Percentiles rank a stretch among this genome's conserved stretches.
These are phyloP conservation scores for Alcis repandata DNA, from an alignment of 2,888 invertebrate species.

Conservation along the genomic window DNA sequence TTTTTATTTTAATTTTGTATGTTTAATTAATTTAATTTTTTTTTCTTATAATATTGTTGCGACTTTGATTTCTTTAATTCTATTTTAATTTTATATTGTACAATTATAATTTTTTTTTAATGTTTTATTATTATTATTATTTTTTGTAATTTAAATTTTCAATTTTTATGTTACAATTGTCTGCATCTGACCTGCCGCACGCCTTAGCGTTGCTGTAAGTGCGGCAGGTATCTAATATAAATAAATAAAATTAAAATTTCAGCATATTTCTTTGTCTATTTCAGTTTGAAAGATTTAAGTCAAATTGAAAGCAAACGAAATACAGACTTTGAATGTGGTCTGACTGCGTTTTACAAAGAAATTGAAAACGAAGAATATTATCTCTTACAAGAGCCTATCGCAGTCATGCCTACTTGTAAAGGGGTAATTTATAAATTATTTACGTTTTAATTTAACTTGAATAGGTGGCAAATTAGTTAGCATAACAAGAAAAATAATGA, in stretches of 20 bases:
- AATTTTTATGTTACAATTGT: too few relatives aligned
- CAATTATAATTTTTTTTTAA: too few relatives aligned
- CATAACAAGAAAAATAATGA: too few relatives aligned
- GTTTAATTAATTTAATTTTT: neutral
- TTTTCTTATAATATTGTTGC: too few relatives aligned
- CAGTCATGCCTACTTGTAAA: conserved; percentile 53
- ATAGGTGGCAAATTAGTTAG: too few relatives aligned
- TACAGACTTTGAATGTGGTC: conserved; percentile 34
- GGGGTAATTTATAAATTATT: conserved; percentile 46
- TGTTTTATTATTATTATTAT: too few relatives aligned
- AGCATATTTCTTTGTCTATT: neutral
- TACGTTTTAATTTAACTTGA: neutral
- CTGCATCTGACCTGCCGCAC: too few relatives aligned
- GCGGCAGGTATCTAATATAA: too few relatives aligned
- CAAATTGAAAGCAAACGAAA: conserved; percentile 16
- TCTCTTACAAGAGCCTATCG: conserved; percentile 55
- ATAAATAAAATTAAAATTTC: neutral
- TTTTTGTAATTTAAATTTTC: too few relatives aligned
- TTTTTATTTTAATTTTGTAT: neutral
- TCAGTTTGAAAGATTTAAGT: conserved; percentile 28
- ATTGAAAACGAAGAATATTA: conserved; percentile 57
- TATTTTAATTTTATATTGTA: too few relatives aligned
- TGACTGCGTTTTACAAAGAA: conserved; percentile 55
- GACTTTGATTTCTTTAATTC: too few relatives aligned
- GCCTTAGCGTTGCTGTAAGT: too few relatives aligned